Conservation (phyloP, 2,888 invertebrate species). For the Dugesia japonica region DNA sequence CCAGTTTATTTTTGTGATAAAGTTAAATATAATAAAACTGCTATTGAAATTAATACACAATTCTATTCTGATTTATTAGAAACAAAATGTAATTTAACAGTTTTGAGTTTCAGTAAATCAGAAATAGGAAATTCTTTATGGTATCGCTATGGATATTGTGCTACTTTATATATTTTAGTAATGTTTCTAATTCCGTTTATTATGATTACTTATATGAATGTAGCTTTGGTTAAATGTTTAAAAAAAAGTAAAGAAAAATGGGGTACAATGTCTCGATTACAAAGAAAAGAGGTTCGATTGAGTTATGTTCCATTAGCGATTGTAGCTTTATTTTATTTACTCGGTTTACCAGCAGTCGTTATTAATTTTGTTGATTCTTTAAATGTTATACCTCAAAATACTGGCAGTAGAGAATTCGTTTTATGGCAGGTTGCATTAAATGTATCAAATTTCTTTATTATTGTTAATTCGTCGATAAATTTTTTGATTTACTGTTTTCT, state of each 20-base stretch:
- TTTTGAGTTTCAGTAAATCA: constrained; percentile 35
- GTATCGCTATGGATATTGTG: constrained; percentile 37
- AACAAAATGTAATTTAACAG: constrained; percentile 22
- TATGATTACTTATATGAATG: constrained; percentile 37
- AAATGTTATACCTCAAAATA: constrained; percentile 12
- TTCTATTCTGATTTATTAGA: background rate
- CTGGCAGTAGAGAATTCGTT: background rate
- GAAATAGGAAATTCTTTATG: constrained; percentile 36
- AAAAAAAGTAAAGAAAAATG: constrained; percentile 37
- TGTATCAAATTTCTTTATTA: constrained; percentile 70
- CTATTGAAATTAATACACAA: background rate
- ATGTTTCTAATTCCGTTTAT: constrained; percentile 38
- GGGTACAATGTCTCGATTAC: constrained; percentile 36
- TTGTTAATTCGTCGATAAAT: constrained; percentile 82
- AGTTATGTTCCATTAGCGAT: constrained; percentile 38
- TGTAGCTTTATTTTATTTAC: constrained; percentile 38
- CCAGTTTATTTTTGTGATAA: constrained; percentile 15
- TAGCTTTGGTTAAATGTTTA: constrained; percentile 37
- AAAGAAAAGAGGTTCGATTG: constrained; percentile 38
- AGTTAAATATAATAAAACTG: constrained; percentile 12
- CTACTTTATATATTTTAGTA: constrained; percentile 37
- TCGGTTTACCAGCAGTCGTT: constrained; percentile 37
- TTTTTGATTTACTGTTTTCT: constrained; percentile 87
- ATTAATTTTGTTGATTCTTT: constrained; percentile 38
- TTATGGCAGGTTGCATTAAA: constrained; percentile 24